phyloP scores from a whole-genome alignment of 2,113 vertebrate genomes.

The Nothoprocta perdicaria region DNA sequence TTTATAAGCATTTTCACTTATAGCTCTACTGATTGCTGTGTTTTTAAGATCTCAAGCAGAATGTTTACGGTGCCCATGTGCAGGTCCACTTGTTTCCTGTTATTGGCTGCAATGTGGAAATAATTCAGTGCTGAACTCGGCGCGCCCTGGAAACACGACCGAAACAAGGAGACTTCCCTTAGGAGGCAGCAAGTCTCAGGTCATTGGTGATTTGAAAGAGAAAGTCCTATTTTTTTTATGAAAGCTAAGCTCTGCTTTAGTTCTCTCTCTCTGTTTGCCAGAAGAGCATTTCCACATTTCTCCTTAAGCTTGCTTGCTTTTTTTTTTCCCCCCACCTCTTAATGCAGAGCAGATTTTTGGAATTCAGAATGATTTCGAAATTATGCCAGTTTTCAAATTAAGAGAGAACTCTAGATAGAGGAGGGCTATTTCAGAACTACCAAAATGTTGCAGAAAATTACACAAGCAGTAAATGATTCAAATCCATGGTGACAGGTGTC shows the following conservation, averaged over 20 bases:
- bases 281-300: not conserved
- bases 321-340: not conserved
- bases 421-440: not conserved
- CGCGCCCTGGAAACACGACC: not conserved
- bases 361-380: not conserved
- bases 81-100: not conserved
- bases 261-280: not conserved
- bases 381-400: not conserved
- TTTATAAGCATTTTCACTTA: not conserved
- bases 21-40: not conserved
- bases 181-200: constrained; percentile 34
- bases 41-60: not conserved
- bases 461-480: not conserved
- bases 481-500: constrained; percentile 58
- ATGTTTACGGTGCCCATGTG: not conserved
- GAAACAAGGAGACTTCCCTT: not conserved
- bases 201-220: constrained; percentile 24
- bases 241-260: constrained; percentile 43
- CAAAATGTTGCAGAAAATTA: not conserved
- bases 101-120: not conserved
- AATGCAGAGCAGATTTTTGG: not conserved
- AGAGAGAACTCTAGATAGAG: not conserved
- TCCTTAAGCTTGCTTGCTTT: not conserved
- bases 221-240: constrained; percentile 6
- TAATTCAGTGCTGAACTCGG: constrained; percentile 7